Evolutionary conservation across 2,797 vertebrate genomes (phyloP).

Genomic region (Esox lucius): DNA sequence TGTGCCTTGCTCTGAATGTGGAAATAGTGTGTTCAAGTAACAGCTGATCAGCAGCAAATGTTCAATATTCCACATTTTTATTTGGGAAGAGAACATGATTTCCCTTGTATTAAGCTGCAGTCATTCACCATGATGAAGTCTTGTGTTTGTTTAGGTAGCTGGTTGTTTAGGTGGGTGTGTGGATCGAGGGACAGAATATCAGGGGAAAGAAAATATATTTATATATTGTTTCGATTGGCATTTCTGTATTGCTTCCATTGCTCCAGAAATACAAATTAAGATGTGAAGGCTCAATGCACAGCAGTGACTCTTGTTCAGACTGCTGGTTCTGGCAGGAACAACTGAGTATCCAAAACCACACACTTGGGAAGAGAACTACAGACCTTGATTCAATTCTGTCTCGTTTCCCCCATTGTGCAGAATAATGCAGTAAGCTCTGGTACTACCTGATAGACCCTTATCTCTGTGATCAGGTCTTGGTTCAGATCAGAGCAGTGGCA

Average conservation of each 20-base stretch:
- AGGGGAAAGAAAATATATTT: neutral
- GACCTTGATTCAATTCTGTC: neutral
- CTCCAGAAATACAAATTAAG: neutral
- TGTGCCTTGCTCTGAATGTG: slow-evolving; percentile 1
- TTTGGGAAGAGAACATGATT: neutral
- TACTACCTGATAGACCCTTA: neutral
- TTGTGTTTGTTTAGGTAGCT: neutral
- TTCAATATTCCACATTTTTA: neutral
- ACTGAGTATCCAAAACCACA: slow-evolving; percentile 2
- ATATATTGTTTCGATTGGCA: slow-evolving; percentile 11
- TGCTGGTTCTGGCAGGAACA: neutral
- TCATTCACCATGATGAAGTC: neutral
- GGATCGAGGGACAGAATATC: neutral
- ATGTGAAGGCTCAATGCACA: neutral
- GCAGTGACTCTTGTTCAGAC: neutral
- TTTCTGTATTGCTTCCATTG: neutral
- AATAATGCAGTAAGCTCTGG: neutral
- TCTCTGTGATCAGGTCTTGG: slow-evolving; percentile 6
- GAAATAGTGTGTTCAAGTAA: neutral
- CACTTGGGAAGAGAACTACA: neutral
- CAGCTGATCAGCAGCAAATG: slow-evolving; percentile 1
- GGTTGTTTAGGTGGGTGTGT: neutral
- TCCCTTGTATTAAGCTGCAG: neutral
- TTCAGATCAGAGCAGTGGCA: slow-evolving; percentile 6
- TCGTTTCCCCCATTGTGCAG: neutral